Conservation (phyloP, 1,140 invertebrate genomes). For the Diorhabda elongata region DNA sequence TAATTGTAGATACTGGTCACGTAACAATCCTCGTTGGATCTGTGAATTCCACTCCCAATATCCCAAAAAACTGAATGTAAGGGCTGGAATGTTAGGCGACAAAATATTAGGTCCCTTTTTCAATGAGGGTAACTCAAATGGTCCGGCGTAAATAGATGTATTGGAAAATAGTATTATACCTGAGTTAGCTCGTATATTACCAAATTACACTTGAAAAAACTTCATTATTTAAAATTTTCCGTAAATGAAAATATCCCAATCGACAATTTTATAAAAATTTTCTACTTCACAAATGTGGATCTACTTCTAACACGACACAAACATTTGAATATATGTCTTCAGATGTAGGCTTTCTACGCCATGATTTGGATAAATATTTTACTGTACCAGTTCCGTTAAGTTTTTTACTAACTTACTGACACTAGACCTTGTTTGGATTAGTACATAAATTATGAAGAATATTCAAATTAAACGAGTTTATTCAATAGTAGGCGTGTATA, state of each 20-base stretch:
- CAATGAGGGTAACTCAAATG: neutral
- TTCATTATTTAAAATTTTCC: neutral
- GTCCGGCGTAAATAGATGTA: neutral
- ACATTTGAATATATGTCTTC: no score
- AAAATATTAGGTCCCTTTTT: neutral
- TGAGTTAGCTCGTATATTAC: neutral
- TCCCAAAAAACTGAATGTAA: neutral
- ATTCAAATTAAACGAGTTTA: neutral
- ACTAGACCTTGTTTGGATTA: no score
- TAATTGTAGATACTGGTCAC: neutral
- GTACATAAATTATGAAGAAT: no score
- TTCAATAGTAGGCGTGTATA: neutral
- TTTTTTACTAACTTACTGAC: no score
- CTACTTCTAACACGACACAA: no score
- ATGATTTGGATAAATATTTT: neutral
- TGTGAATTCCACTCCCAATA: neutral
- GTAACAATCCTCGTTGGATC: neutral
- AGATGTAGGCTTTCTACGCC: neutral
- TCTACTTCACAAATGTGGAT: no score
- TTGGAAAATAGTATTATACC: slow-evolving; percentile 1
- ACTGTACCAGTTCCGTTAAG: no score
- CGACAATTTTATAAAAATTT: no score
- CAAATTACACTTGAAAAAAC: neutral
- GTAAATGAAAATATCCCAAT: neutral
- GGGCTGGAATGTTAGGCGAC: neutral